Base-by-base conservation (phyloP, 2,888 invertebrate species). In the Acronicta psi region DNA sequence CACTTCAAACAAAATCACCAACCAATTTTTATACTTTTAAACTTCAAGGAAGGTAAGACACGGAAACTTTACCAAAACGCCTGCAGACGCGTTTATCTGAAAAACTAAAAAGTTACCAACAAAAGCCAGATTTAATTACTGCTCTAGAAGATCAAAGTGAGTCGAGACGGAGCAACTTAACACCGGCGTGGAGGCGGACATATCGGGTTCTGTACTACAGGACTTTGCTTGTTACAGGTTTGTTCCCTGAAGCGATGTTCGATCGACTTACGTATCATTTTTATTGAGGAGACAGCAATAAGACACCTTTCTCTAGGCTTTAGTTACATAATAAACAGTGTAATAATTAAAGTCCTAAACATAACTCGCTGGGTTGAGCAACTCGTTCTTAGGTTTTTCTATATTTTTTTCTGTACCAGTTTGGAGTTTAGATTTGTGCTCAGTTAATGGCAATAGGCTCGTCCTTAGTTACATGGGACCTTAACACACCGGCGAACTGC, bases 91-190 rank as follows among this genome's bases (percentile, higher is more conserved):
- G 59, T 67, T 69, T 66, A 68, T 70, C 62, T 50, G 46, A 77
- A 80, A 76, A 75, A 73, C 73, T 70, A 72, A 65, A 74, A 78
- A 82, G 73, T 79, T 74, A 34, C 57, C 56, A 47, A 77, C 79
- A 76, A 79, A 78, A 80, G 77, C 71, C 73, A 29, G 80, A 85
- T 86, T 83, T 85, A 86, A 86, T 86, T 86, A 86, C 82, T 62
- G 62, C 66, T 74, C 74, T 76, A 75, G 63, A 71, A 81, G 85
- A 84, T 86, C 86, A 86, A 86, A 86, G 83, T 68, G 73, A 59
- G 66, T 50, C 23, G 56, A 66, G 62, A 63, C 57, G 50, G 73
- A 75, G 83, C 76, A 80, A 84, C 82, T 80, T 80, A 79, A 81
- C 77, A 80, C 82, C 73, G 69, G 55, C 71, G 69, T 61, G 73